phyloP scores from a whole-genome alignment of 2,797 vertebrate genomes.

The Danio tinwini region DNA sequence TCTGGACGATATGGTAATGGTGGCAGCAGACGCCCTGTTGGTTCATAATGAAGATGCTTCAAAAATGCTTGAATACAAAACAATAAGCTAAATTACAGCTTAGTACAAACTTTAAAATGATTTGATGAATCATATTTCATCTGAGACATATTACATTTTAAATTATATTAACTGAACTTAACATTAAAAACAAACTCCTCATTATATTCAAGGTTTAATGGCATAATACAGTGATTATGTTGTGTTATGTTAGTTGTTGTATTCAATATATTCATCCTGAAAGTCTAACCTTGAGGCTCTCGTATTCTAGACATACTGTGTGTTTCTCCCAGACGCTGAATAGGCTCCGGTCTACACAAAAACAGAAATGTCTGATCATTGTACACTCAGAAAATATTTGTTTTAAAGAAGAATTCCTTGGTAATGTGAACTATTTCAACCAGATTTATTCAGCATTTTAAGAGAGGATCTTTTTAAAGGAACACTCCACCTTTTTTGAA shows the following conservation, averaged over 20 bases:
- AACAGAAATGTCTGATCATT: background rate
- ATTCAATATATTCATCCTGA: background rate
- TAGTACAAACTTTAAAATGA: background rate
- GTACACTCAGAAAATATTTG: too few relatives aligned
- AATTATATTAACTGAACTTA: background rate
- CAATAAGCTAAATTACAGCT: background rate
- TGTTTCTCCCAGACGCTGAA: conserved; percentile 71
- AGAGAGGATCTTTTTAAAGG: background rate
- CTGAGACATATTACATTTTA: background rate
- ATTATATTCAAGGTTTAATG: background rate
- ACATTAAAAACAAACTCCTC: background rate
- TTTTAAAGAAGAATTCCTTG: background rate
- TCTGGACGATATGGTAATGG: conserved; percentile 60
- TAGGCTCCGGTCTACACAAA: conserved; percentile 62
- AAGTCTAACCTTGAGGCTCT: conserved; percentile 54
- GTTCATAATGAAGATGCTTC: background rate
- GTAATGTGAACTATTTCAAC: background rate
- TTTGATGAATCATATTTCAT: background rate
- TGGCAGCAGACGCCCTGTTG: conserved; percentile 67
- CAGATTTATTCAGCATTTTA: background rate
- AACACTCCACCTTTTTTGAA: too few relatives aligned
- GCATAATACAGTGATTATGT: background rate
- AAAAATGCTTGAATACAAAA: background rate
- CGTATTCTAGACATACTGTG: conserved; percentile 66
- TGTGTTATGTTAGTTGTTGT: background rate